A percentile compares a stretch with the other conserved stretches of the same genome.
Evolutionary conservation across 92 coral and sea anemone genomes (phyloP).

Genomic region (Isaurus tuberculatus): DNA sequence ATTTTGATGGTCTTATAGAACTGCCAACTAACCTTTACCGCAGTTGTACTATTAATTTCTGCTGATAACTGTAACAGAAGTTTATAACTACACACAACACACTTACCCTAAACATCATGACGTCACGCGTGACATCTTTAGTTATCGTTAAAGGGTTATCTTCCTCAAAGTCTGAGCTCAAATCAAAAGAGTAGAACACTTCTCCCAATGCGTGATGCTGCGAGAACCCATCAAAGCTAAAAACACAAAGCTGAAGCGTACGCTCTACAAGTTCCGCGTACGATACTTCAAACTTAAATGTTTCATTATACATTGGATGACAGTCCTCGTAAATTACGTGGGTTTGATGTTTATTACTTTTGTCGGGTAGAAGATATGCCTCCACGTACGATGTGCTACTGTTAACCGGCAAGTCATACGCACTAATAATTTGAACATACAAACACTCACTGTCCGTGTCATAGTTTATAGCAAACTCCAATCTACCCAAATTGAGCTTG

Average conservation of each 20-base stretch:
- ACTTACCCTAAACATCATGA: constrained; percentile 74
- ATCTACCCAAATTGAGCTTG: constrained; percentile 70
- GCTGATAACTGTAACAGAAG: neutral
- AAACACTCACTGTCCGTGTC: constrained; percentile 80
- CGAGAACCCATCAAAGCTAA: constrained; percentile 86
- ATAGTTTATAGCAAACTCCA: constrained; percentile 78
- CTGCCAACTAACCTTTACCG: too few relatives aligned
- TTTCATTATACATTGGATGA: constrained; percentile 84
- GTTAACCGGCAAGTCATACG: constrained; percentile 63
- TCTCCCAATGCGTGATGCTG: constrained; percentile 85
- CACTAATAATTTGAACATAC: constrained; percentile 65
- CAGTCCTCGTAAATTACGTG: constrained; percentile 73
- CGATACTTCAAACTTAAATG: constrained; percentile 78
- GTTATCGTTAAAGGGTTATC: constrained; percentile 44
- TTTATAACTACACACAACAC: neutral
- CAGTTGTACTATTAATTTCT: too few relatives aligned
- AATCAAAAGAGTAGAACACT: constrained; percentile 89
- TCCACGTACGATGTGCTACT: constrained; percentile 86
- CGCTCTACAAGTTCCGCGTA: constrained; percentile 89
- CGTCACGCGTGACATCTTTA: constrained; percentile 73
- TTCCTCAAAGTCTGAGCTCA: constrained; percentile 70
- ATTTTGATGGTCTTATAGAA: too few relatives aligned
- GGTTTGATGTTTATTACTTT: constrained; percentile 80
- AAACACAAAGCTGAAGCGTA: constrained; percentile 87
- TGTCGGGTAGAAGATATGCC: constrained; percentile 76